Conservation (phyloP, 2,888 invertebrate genomes). For the Marronus borbonicus region DNA sequence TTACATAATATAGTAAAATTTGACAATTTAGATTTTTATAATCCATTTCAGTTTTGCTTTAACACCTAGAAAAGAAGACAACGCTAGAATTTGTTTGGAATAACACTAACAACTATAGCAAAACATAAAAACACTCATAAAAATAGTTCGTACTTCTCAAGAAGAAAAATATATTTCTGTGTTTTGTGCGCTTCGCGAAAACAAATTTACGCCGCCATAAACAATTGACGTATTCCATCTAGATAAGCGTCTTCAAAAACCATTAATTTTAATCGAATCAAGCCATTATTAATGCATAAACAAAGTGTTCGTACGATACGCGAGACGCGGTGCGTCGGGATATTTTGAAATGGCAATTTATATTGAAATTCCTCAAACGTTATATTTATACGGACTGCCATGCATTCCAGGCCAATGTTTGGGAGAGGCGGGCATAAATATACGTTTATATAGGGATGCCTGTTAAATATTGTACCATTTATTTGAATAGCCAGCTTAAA, state of each 20-base stretch:
- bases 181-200: too few relatives aligned
- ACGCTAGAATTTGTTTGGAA: too few relatives aligned
- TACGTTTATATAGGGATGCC: neutral
- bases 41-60: too few relatives aligned
- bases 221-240: constrained; percentile 29
- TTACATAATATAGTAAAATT: too few relatives aligned
- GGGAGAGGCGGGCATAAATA: neutral
- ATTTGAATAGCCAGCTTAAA: too few relatives aligned
- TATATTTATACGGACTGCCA: constrained; percentile 17
- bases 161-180: too few relatives aligned
- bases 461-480: too few relatives aligned
- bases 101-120: too few relatives aligned
- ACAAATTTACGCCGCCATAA: neutral
- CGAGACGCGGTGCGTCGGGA: neutral
- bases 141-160: too few relatives aligned
- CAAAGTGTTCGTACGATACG: neutral
- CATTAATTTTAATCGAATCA: constrained; percentile 18
- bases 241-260: neutral
- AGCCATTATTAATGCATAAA: constrained; percentile 11
- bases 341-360: constrained; percentile 29
- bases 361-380: constrained; percentile 34
- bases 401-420: constrained; percentile 33
- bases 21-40: too few relatives aligned
- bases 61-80: too few relatives aligned
- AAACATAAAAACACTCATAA: too few relatives aligned